Evolutionary conservation across 1,140 invertebrate genomes (phyloP), one percentile per base, ranked within the genome.

Genomic region (Penaeus indicus): DNA sequence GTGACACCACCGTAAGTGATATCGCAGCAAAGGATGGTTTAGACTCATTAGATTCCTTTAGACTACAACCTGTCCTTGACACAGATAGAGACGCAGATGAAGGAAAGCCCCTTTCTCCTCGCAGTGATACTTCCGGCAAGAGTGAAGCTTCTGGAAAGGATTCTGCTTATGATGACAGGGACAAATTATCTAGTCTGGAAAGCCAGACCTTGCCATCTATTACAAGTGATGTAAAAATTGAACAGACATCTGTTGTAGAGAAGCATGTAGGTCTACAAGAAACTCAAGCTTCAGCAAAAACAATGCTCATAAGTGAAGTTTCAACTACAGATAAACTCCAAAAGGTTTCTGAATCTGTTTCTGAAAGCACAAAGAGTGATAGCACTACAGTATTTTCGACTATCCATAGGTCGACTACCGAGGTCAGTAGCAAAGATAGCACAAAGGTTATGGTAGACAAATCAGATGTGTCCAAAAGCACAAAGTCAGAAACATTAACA

Each of bases 141-240:
- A 90, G 85, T 87, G 89, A 90, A 61, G 81, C n/a, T 19, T 90
- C 89, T 54, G 89, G 77, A 60, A 91, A 89, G 47, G 90, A 91
- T 67, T 91, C 90, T 54, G 90, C 90, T 18, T 91, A 90, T 86
- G 90, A 91, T 84, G 90, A 91, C 42, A 84, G 79, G 69, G 90
- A 91, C 67, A 91, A 91, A 81, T 22, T 85, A 19, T 84, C 88
- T 21, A 91, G 90, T 85, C 89, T 91, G 67, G 90, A 91, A 54
- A 90, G 85, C 61, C 89, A 91, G 21, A 72, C 63, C 25, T 22
- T 85, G 62, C 38, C 83, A 64, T 89, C 88, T 62, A 64, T 89
- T 60, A 83, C 88, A 72, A 64, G 47, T 67, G 88, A 89, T 22
- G 63, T 27, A 13, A 89, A 84, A 67, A 21, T 88, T 8, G 86